Base-by-base conservation (phyloP, 2,888 invertebrate species). In the Conops quadrifasciatus region DNA sequence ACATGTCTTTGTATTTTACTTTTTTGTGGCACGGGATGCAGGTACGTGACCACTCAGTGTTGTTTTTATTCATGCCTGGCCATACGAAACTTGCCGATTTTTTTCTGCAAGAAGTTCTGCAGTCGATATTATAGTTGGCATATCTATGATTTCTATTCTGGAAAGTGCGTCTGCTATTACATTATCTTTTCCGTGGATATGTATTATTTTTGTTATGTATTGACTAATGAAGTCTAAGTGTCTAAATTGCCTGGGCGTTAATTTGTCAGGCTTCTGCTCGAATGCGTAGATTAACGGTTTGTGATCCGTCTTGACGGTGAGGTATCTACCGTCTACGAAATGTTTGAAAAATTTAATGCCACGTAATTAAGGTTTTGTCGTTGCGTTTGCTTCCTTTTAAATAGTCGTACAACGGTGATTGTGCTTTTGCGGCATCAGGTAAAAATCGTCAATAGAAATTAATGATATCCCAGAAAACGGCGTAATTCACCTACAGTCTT, bases 271-370 rank as follows among this genome's bases (percentile, higher is more conserved):
- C 2, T 67, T 70, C 5, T 70, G 62, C n/a, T 11, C n/a, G 45
- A 71, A 71, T 2, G 67, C 70, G 26, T 59, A 62, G 1, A 65
- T 56, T 1, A 67, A 36, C 16, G 63, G 56, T 15, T 58, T 60
- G 26, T 72, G 66, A 76, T 83, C 82, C 1, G 82, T 84, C 43
- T 70, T 78, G 2, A 84, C 78, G 1, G 70, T 77, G 43, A 81
- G 78, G 63, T 24, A 28, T 49, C 79, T 73, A 0, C 80, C 84
- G 76, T 87, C 86, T 0, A 86, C 59, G 76, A 83, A 79, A 36
- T 82, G 77, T 7, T 80, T 74, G 71, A 86, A 87, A 69, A 83
- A 75, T 60, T 30, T 30, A 60, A 85, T 76, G 0, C 81, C 1
- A 72, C 72, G 65, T 73, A 73, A 49, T 73, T 73, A 24, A 68